These are phyloP conservation scores for Eretmochelys imbricata DNA, from an alignment of 2,113 vertebrate genomes.

Conservation along the genomic window DNA sequence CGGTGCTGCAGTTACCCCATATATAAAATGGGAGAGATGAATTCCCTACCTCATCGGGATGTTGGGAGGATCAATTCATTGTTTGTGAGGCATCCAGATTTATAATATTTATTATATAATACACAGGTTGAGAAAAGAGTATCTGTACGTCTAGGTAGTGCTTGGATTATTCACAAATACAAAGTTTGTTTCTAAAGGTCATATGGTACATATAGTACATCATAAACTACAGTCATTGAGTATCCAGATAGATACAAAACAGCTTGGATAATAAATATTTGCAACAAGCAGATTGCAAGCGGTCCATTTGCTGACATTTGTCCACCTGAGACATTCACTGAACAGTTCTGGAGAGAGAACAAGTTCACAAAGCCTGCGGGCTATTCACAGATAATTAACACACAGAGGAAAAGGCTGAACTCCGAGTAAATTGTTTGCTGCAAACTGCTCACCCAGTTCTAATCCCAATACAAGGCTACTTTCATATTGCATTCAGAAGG, in stretches of 20 bases:
- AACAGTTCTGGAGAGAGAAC: neutral
- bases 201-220: too few species aligned
- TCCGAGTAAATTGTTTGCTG: constrained; percentile 15
- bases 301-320: rapidly evolving
- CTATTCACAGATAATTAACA: neutral
- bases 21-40: neutral
- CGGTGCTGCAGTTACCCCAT: rapidly evolving
- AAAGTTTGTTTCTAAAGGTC: too few species aligned
- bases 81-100: neutral
- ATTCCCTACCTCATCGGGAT: neutral
- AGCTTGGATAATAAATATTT: neutral
- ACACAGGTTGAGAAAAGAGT: too few species aligned
- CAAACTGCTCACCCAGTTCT: rapidly evolving
- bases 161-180: too few species aligned
- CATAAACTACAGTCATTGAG: rapidly evolving
- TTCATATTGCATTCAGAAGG: constrained; percentile 58
- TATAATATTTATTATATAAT: too few species aligned
- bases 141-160: too few species aligned
- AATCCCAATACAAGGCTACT: constrained; percentile 49
- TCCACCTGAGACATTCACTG: neutral
- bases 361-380: neutral
- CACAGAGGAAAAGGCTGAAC: neutral
- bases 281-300: neutral
- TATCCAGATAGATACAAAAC: rapidly evolving
- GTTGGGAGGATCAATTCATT: neutral